phyloP scores from a whole-genome alignment of 2,113 vertebrate species.

The Malaclemys terrapin region DNA sequence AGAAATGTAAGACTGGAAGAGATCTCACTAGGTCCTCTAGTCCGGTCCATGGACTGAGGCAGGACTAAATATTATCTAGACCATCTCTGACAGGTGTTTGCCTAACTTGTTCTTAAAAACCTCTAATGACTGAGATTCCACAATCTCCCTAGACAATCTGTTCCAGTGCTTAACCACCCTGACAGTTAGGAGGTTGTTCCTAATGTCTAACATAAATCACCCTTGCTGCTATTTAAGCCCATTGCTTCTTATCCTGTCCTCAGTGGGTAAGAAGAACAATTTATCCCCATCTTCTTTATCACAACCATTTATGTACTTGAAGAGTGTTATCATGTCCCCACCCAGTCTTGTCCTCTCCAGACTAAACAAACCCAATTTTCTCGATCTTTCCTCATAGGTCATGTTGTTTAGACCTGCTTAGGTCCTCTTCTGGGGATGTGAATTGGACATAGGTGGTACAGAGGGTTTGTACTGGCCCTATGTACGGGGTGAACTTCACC shows the following conservation, averaged over 20 bases:
- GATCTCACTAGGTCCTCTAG: neutral
- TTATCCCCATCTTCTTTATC: neutral
- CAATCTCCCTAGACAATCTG: neutral
- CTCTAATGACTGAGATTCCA: neutral
- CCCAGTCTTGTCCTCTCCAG: neutral
- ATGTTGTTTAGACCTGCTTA: neutral
- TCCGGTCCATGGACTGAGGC: too few relatives aligned
- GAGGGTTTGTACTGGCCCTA: neutral
- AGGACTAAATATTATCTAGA: neutral
- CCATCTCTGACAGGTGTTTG: neutral
- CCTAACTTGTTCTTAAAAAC: neutral
- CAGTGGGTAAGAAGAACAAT: neutral
- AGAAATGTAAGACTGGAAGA: neutral
- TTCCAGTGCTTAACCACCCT: neutral
- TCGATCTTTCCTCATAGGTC: neutral
- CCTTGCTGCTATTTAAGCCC: neutral
- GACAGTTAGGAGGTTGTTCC: neutral
- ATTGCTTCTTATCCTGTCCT: neutral
- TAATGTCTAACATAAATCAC: neutral
- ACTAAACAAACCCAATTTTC: neutral
- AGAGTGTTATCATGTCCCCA: neutral
- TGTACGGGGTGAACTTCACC: neutral
- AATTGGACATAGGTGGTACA: neutral
- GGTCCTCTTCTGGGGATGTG: neutral
- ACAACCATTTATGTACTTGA: neutral